Conservation (phyloP, 2,888 invertebrate species). For the Hydraecia micacea region DNA sequence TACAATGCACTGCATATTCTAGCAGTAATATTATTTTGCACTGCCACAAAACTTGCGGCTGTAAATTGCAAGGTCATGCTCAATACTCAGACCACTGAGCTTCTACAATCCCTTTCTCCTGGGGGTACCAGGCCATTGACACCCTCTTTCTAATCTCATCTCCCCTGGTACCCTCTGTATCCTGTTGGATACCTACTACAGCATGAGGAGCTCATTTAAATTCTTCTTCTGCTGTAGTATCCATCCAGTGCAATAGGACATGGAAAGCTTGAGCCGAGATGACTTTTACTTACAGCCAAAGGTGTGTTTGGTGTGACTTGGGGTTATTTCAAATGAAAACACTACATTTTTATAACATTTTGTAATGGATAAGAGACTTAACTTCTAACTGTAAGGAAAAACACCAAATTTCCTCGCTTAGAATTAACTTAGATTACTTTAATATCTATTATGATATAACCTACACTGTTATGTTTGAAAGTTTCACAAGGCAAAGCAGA, state of each 20-base stretch:
- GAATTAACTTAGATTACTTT: slow-evolving; percentile 19
- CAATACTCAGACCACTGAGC: not conserved
- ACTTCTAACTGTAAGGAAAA: slow-evolving; percentile 22
- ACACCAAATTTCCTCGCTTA: slow-evolving; percentile 38
- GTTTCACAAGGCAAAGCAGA: not conserved
- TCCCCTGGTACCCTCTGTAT: too few relatives aligned
- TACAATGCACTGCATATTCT: too few relatives aligned
- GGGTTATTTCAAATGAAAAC: not conserved
- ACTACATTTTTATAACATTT: not conserved
- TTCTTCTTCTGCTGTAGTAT: too few relatives aligned
- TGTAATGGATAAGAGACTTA: not conserved
- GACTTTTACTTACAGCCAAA: not conserved
- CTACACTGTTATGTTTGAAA: not conserved
- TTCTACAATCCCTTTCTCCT: not conserved
- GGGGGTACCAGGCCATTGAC: too few relatives aligned
- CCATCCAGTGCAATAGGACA: too few relatives aligned
- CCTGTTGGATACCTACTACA: too few relatives aligned
- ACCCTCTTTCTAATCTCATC: too few relatives aligned
- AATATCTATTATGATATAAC: slow-evolving; percentile 11
- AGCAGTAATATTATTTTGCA: not conserved
- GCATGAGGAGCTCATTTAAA: too few relatives aligned
- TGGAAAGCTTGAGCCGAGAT: not conserved
- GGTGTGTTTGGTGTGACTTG: not conserved
- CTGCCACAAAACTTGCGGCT: not conserved
- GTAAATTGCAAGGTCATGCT: not conserved